Evolutionary conservation across 2,797 vertebrate species (phyloP), one percentile per base, ranked within the genome.

Genomic region (Tympanoctomys barrerae): DNA sequence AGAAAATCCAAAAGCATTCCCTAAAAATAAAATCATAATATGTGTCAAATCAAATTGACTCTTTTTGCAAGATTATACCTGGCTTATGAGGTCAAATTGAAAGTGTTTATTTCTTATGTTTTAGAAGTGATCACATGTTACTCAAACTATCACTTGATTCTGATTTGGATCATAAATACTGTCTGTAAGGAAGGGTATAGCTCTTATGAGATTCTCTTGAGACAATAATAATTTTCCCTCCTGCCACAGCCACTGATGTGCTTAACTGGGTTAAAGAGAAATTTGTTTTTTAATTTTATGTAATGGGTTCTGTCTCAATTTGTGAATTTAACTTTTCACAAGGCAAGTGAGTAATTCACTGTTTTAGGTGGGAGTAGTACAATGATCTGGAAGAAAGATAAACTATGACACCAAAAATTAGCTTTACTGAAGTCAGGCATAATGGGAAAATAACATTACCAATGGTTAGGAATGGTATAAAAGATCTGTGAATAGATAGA

Each of bases 171-270:
- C 84, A 22, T 28, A 26, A 75, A 46, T 92, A 39, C 33, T 90
- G 19, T 22, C 16, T 94, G 2, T 61, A 46, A 7, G 84, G 59
- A 90, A 36, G 6, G 2, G 5, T 87, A 22, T 18, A 28, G 4
- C 33, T n/a, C 84, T 89, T 79, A 66, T 28, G 91, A 87, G 16
- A 64, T 71, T 90, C 39, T 88, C 10, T 90, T 93, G 10, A 79
- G 16, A 66, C 22, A 81, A 1, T 49, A 54, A 64, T 68, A n/a
- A 11, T 42, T 95, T 93, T 88, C 9, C 0, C 36, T 94, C 2
- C 54, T 21, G 14, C 14, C 2, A 11, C 0, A 2, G 26, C 36
- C 82, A 33, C 31, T 8, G 12, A 87, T 80, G 36, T 66, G 3
- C 52, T 39, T 68, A 42, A 88, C 22, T 89, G 5, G 49, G 2